A percentile compares a stretch with the other conserved stretches of the same genome.
Evolutionary conservation across 2,888 invertebrate genomes (phyloP).

Genomic region (Ormyrus rosae): DNA sequence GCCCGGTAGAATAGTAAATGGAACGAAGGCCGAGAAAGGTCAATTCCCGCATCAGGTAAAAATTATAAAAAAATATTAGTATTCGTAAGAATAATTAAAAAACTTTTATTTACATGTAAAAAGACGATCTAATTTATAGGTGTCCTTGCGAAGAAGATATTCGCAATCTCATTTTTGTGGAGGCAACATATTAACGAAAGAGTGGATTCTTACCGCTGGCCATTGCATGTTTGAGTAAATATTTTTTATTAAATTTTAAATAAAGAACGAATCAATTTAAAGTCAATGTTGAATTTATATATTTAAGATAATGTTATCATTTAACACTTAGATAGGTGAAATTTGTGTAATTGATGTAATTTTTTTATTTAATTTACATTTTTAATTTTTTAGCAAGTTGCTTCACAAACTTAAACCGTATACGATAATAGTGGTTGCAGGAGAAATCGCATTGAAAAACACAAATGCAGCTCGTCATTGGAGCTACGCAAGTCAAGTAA

Average conservation of each 20-base stretch:
- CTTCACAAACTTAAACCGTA: slow-evolving; percentile 42
- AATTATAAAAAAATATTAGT: background rate
- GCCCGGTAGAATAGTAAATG: slow-evolving; percentile 63
- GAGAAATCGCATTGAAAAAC: slow-evolving; percentile 59
- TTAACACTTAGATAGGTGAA: too few species aligned
- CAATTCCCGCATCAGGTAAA: slow-evolving; percentile 66
- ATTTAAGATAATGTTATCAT: background rate
- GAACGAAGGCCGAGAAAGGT: slow-evolving; percentile 59
- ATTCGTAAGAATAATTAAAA: background rate
- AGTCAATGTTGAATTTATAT: slow-evolving; percentile 8
- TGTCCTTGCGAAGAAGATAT: slow-evolving; percentile 64
- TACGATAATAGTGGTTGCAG: slow-evolving; percentile 60
- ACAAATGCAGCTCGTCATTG: slow-evolving; percentile 56
- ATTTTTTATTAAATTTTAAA: too few species aligned
- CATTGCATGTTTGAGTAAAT: slow-evolving; percentile 67
- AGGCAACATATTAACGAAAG: slow-evolving; percentile 61
- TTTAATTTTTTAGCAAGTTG: background rate
- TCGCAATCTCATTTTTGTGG: slow-evolving; percentile 67
- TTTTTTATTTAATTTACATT: too few species aligned
- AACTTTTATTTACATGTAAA: background rate
- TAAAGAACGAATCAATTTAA: background rate
- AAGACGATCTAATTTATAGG: slow-evolving; percentile 61
- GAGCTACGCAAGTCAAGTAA: slow-evolving; percentile 57
- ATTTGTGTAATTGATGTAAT: too few species aligned
- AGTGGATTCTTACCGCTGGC: slow-evolving; percentile 66